Evolutionary conservation across 1,140 invertebrate species (phyloP), one percentile per base, ranked within the genome.

Genomic region (Apis laboriosa): DNA sequence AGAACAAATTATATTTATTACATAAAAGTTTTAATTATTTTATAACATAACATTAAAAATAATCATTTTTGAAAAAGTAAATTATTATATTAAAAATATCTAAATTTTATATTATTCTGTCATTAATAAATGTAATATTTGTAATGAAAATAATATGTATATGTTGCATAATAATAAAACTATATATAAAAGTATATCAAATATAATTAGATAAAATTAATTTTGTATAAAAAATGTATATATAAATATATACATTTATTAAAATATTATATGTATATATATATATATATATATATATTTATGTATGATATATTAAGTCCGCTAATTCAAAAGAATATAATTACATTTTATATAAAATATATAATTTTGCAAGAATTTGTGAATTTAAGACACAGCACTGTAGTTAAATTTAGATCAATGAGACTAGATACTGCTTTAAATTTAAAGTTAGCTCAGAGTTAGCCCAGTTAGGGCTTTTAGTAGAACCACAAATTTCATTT

Each of bases 371-470:
- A 83, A 90, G 88, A 90, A 92, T 89, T 85, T 92, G 84, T 88
- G 86, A 91, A 91, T 85, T 86, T 87, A 90, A 88, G 89, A 85
- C 86, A 87, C 89, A 90, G 84, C 85, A 90, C 86, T 91, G 90
- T 79, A 88, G 81, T 91, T 94, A 94, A 92, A 93, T 93, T 92
- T 94, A 94, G 92, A 89, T 79, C 85, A 90, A 89, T 88, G 90
- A 91, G 91, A 92, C 92, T 90, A 90, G 91, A 93, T 83, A 89
- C 90, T 90, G 90, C 92, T 92, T 92, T 88, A 90, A 92, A 92
- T 93, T 93, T 94, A 94, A 94, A 93, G 92, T 93, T 94, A 93
- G 93, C 91, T 90, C 92, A 90, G 90, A 86, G 88, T 87, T 92
- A 92, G 91, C 90, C 91, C 91, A 91, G 92, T 92, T 91, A 82